phyloP scores from a whole-genome alignment of 2,888 invertebrate species.

The Eilema caniola region DNA sequence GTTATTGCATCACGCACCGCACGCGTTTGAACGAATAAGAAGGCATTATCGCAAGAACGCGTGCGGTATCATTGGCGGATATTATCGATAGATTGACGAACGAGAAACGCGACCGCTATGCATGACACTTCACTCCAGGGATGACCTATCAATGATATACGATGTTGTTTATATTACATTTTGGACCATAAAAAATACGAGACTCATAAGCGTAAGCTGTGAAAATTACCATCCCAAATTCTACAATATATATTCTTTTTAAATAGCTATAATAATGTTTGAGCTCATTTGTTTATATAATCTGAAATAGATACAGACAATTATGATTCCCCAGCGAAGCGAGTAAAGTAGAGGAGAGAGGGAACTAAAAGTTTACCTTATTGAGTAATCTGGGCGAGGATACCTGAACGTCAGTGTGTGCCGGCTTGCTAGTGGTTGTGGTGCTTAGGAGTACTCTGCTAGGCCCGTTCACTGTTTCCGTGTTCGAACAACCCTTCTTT shows the following conservation, averaged over 20 bases:
- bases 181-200: too few species aligned
- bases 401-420: slow-evolving; percentile 85
- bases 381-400: slow-evolving; percentile 85
- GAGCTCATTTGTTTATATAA: slow-evolving; percentile 27
- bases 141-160: too few species aligned
- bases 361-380: slow-evolving; percentile 84
- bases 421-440: slow-evolving; percentile 67
- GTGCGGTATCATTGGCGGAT: too few species aligned
- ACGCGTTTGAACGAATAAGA: too few species aligned
- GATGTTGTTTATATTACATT: too few species aligned
- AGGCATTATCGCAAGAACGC: too few species aligned
- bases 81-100: too few species aligned
- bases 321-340: slow-evolving; percentile 71
- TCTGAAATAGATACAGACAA: slow-evolving; percentile 35
- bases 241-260: background rate
- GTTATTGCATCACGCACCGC: too few species aligned
- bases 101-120: too few species aligned
- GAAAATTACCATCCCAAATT: background rate
- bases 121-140: too few species aligned
- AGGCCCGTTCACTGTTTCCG: slow-evolving; percentile 79
- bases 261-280: background rate
- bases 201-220: background rate
- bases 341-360: slow-evolving; percentile 60
- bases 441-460: slow-evolving; percentile 75
- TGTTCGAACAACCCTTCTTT: slow-evolving; percentile 87